Percentiles rank a stretch among this genome's conserved stretches.
Conservation (phyloP, 2,797 vertebrate species). For the Lepilemur septentrionalis region DNA sequence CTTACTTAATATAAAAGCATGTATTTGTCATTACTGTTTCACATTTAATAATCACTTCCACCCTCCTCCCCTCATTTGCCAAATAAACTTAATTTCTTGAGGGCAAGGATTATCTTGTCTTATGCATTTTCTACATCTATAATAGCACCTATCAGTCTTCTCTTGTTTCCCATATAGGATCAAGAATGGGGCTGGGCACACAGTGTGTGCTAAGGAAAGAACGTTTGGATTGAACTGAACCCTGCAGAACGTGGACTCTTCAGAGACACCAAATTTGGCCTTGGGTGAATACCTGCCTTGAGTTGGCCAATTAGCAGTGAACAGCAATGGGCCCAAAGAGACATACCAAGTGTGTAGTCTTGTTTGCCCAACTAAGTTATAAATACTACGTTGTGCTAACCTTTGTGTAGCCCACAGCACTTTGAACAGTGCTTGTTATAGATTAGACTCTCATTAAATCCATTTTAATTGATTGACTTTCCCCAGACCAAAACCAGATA, state of each 20-base stretch:
- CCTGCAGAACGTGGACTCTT: neutral
- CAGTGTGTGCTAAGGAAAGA: slow-evolving; percentile 17
- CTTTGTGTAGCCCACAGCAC: neutral
- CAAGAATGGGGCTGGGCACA: neutral
- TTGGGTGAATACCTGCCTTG: neutral
- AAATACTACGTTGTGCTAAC: neutral
- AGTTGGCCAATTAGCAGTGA: neutral
- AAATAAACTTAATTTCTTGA: slow-evolving; percentile 25
- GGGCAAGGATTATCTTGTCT: neutral
- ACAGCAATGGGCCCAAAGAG: slow-evolving; percentile 56
- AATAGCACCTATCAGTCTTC: neutral
- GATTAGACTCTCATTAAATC: neutral
- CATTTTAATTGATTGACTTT: neutral
- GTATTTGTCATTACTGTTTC: slow-evolving; percentile 9
- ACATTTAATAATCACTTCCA: neutral
- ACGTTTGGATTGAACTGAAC: slow-evolving; percentile 46
- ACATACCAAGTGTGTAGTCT: slow-evolving; percentile 46
- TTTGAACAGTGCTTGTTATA: neutral
- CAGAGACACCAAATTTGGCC: neutral
- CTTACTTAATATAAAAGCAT: neutral
- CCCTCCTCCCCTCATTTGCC: neutral
- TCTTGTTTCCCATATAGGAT: slow-evolving; percentile 53
- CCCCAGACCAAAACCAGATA: neutral
- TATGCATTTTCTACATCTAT: neutral
- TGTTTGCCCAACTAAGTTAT: slow-evolving; percentile 7